Evolutionary conservation across 2,113 vertebrate genomes (phyloP).

Genomic region (Albula glossodonta): DNA sequence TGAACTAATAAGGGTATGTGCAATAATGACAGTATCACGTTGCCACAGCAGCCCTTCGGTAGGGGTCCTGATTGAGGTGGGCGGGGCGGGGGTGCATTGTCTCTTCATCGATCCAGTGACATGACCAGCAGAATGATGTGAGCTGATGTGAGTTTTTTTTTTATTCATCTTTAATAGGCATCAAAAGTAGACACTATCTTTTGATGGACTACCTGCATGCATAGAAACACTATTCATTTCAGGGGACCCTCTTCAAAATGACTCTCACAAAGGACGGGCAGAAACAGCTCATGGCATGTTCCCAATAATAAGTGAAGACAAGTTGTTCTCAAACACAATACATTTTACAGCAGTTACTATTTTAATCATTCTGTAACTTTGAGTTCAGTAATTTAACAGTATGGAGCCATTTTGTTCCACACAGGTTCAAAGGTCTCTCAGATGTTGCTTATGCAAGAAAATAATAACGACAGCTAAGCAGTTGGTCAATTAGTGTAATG

Average conservation of each 20-base stretch:
- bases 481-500: background rate
- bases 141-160: no score
- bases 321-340: background rate
- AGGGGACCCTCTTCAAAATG: background rate
- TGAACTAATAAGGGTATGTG: background rate
- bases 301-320: background rate
- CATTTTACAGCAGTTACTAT: background rate
- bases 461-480: background rate
- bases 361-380: background rate
- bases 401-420: background rate
- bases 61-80: background rate
- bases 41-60: background rate
- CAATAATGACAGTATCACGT: background rate
- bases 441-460: background rate
- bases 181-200: conserved; percentile 3
- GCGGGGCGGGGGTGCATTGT: background rate
- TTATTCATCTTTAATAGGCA: background rate
- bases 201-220: background rate
- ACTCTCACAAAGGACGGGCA: background rate
- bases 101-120: background rate
- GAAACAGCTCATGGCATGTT: background rate
- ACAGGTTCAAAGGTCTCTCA: background rate
- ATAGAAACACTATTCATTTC: background rate
- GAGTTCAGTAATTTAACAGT: background rate
- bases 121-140: no score